These are phyloP conservation scores for Odocoileus virginianus DNA, from an alignment of 2,113 vertebrate species.

Conservation along the genomic window DNA sequence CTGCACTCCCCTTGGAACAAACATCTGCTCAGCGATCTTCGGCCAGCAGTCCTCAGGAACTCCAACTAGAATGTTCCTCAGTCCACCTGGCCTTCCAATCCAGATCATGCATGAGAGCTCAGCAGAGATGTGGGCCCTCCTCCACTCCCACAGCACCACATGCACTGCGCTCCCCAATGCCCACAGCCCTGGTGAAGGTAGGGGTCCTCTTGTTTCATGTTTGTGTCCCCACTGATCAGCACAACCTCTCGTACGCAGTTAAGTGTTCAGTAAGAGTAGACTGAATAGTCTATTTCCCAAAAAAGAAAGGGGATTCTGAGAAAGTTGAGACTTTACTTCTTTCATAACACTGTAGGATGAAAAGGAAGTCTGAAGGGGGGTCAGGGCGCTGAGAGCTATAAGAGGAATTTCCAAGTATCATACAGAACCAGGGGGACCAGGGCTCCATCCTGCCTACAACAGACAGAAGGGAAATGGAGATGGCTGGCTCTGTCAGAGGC, in stretches of 20 bases:
- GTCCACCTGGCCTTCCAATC: background rate
- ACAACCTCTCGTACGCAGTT: background rate
- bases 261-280: background rate
- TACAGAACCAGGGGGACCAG: background rate
- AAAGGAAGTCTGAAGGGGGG: background rate
- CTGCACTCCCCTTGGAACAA: background rate
- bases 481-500: background rate
- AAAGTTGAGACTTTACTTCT: background rate
- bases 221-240: background rate
- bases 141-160: background rate
- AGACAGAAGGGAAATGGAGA: background rate
- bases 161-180: background rate
- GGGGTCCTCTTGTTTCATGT: background rate
- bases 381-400: background rate
- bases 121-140: background rate
- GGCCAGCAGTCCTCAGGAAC: background rate
- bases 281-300: background rate
- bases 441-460: background rate
- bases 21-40: constrained; percentile 4
- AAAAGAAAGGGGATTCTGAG: background rate
- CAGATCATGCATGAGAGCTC: background rate
- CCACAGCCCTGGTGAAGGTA: background rate
- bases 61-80: background rate
- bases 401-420: background rate
- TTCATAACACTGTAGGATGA: background rate